These are phyloP conservation scores for Mesaphorura yosii DNA, from an alignment of 1,140 invertebrate genomes.

Conservation along the genomic window DNA sequence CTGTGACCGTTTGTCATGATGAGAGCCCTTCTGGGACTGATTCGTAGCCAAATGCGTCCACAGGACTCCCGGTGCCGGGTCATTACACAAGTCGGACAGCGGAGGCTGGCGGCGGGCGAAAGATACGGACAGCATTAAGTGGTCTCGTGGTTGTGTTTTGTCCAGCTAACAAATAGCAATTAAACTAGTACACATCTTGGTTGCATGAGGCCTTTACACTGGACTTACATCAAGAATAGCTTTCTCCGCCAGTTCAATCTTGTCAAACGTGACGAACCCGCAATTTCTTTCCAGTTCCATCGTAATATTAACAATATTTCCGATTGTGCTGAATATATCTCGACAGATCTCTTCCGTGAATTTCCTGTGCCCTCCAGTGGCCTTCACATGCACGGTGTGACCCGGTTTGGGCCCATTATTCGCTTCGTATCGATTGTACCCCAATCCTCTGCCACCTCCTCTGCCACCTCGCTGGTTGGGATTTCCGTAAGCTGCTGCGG, in stretches of 20 bases:
- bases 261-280: constrained; percentile 87
- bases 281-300: constrained; percentile 77
- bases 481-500: not conserved
- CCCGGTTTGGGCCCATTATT: constrained; percentile 58
- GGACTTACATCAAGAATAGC: constrained; percentile 64
- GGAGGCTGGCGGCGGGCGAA: constrained; percentile 68
- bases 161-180: not conserved
- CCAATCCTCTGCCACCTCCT: not conserved
- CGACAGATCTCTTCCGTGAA: constrained; percentile 18
- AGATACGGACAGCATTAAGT: constrained; percentile 44
- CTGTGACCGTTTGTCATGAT: constrained; percentile 58
- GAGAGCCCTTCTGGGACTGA: constrained; percentile 66
- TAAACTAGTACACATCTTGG: not conserved
- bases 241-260: constrained; percentile 67
- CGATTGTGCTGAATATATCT: constrained; percentile 14
- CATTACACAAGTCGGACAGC: constrained; percentile 58
- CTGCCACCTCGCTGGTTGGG: not conserved
- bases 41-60: constrained; percentile 72
- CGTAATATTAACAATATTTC: constrained; percentile 22
- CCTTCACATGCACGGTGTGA: constrained; percentile 73
- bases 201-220: no score
- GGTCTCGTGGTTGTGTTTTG: not conserved
- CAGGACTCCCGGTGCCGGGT: constrained; percentile 60
- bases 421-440: no score
- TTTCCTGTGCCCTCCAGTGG: constrained; percentile 48